Conservation (phyloP, 1,140 invertebrate genomes). For the Proales similis region DNA sequence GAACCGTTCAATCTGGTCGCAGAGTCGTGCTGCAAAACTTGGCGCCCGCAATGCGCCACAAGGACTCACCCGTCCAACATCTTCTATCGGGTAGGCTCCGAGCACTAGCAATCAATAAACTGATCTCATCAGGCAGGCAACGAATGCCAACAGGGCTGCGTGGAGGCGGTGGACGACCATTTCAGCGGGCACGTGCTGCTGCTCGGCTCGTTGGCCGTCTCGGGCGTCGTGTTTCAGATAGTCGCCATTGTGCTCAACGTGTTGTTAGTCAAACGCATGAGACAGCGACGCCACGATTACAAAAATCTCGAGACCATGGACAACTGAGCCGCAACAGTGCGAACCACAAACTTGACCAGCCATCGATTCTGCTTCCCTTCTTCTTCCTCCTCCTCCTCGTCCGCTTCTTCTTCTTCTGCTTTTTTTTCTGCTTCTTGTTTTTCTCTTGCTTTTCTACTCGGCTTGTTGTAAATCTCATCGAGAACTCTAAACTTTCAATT, state of each 20-base stretch:
- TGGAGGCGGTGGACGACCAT: background rate
- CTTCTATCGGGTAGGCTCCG: background rate
- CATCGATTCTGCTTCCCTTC: no score
- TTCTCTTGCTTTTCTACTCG: no score
- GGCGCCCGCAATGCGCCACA: slow-evolving; percentile 10
- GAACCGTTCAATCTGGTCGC: slow-evolving; percentile 7
- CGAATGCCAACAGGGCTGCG: slow-evolving; percentile 3
- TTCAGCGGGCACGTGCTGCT: slow-evolving; percentile 27
- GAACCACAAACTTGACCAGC: no score
- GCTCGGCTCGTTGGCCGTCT: background rate
- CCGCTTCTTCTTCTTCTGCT: no score
- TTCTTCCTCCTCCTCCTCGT: no score
- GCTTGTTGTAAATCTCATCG: no score
- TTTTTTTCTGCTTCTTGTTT: no score
- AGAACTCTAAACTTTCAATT: no score
- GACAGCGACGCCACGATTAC: no score
- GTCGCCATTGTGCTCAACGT: slow-evolving; percentile 18
- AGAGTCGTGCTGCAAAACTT: slow-evolving; percentile 26
- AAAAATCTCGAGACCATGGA: no score
- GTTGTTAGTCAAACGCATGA: slow-evolving; percentile 12
- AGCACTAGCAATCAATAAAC: background rate
- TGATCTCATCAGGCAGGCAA: background rate
- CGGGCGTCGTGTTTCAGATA: slow-evolving; percentile 17
- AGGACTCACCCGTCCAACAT: slow-evolving; percentile 29
- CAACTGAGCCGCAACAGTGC: no score